These are phyloP conservation scores for Noctuana brunneofusca DNA, from an alignment of 2,888 invertebrate species.

Conservation along the genomic window DNA sequence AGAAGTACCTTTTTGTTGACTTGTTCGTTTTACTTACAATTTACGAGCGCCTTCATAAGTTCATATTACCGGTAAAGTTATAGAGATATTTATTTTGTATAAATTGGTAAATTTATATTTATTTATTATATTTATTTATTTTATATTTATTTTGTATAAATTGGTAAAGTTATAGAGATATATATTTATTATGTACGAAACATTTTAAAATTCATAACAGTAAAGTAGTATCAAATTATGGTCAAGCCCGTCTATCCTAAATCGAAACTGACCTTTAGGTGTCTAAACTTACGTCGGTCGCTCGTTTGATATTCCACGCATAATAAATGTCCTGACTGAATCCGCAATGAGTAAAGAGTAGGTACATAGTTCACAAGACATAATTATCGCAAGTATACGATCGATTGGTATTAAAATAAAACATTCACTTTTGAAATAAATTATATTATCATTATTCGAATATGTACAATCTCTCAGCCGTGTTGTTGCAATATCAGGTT, in stretches of 20 bases:
- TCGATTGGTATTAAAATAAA: constrained; percentile 3
- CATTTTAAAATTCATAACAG: too few relatives aligned
- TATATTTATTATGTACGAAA: too few relatives aligned
- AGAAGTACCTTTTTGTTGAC: background rate
- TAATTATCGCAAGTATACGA: background rate
- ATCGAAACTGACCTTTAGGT: background rate
- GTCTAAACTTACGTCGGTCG: background rate
- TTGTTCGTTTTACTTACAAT: background rate
- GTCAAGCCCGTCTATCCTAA: too few relatives aligned
- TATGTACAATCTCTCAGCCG: constrained; percentile 14
- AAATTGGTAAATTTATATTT: too few relatives aligned
- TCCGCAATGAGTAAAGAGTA: background rate
- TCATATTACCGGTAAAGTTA: too few relatives aligned
- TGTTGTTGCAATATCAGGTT: constrained; percentile 17
- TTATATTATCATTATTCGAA: constrained; percentile 10
- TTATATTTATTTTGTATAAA: background rate
- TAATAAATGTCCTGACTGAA: background rate
- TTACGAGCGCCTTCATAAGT: background rate
- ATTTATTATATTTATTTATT: too few relatives aligned
- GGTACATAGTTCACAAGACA: background rate
- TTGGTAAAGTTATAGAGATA: too few relatives aligned
- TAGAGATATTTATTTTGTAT: background rate
- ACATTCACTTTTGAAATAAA: constrained; percentile 2
- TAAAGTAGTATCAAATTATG: too few relatives aligned
- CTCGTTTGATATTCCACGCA: background rate